Conservation (phyloP, 2,888 invertebrate species). For the Acronicta leporina region DNA sequence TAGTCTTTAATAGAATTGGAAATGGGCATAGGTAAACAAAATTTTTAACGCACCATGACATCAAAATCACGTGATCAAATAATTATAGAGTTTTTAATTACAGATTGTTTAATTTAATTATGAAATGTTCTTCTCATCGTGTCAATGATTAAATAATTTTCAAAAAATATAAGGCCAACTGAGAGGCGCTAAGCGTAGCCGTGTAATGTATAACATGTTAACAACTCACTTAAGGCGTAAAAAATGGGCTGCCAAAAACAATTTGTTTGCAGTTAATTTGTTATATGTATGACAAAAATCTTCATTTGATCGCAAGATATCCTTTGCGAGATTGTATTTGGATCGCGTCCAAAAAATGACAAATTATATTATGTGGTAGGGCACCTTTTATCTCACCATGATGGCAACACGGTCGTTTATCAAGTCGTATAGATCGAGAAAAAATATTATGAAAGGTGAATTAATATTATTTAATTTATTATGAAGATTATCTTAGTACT, state of each 20-base stretch:
- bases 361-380: conserved; percentile 38
- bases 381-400: conserved; percentile 24
- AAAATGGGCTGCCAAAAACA: neutral
- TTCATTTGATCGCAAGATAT: conserved; percentile 20
- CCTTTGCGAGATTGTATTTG: conserved; percentile 39
- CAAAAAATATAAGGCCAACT: no score
- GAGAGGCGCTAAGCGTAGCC: no score
- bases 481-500: no score
- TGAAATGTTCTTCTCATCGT: no score
- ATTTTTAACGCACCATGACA: no score
- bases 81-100: no score
- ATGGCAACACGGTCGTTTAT: conserved; percentile 25
- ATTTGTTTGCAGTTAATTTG: conserved; percentile 28
- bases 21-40: no score
- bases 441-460: neutral
- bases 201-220: conserved; percentile 19
- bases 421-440: conserved; percentile 9
- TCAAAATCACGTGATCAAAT: no score
- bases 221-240: neutral
- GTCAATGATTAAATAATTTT: no score
- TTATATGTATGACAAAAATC: conserved; percentile 20
- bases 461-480: no score
- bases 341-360: conserved; percentile 50
- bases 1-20: no score
- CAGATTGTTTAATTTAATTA: no score